Evolutionary conservation across 2,113 vertebrate species (phyloP).

Genomic region (Myotis davidii): DNA sequence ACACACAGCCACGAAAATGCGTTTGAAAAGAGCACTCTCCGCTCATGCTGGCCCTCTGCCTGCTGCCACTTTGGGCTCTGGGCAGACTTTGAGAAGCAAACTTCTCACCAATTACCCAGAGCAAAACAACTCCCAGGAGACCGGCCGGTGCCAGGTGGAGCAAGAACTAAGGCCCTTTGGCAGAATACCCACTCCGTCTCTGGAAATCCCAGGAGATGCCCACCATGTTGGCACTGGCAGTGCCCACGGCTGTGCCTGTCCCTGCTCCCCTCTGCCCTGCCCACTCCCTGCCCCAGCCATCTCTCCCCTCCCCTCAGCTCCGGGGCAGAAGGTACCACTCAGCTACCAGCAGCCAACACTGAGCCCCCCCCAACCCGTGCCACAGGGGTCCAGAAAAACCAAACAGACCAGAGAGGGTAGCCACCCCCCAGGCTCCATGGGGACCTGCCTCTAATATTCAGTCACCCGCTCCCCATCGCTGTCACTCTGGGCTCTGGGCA

Average conservation of each 20-base stretch:
- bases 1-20: constrained; percentile 30
- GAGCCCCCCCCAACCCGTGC: background rate
- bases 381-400: background rate
- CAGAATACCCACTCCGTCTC: background rate
- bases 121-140: constrained; percentile 73
- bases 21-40: constrained; percentile 53
- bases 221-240: rapidly evolving
- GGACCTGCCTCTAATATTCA: rapidly evolving
- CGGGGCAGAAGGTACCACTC: background rate
- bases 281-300: background rate
- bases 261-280: background rate
- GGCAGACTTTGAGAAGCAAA: constrained; percentile 69
- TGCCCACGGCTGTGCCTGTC: rapidly evolving
- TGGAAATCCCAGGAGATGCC: background rate
- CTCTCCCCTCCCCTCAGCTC: background rate
- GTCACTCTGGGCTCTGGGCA: rapidly evolving
- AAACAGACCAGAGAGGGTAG: background rate
- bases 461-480: rapidly evolving
- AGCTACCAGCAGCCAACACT: background rate
- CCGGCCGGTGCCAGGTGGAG: constrained; percentile 23
- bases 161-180: background rate
- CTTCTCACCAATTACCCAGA: constrained; percentile 74
- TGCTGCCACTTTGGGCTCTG: constrained; percentile 69
- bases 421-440: background rate
- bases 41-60: constrained; percentile 63